Percentiles rank a stretch among this genome's conserved stretches.
These are phyloP conservation scores for Macropis europaea DNA, from an alignment of 2,888 invertebrate species.

Conservation along the genomic window DNA sequence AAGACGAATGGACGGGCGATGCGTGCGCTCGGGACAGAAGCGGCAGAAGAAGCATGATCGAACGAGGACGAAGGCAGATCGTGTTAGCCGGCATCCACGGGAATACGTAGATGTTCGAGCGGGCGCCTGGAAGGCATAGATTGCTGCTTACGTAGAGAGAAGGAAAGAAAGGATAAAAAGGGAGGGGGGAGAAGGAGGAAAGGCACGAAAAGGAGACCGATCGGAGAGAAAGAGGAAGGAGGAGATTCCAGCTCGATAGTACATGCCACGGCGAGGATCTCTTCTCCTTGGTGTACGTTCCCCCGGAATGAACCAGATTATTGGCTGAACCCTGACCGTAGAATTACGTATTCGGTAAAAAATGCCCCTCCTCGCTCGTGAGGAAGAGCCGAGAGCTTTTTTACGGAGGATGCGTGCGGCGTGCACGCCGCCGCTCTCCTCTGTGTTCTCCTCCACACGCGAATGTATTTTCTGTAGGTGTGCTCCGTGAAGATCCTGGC, in stretches of 20 bases:
- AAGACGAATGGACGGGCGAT: conserved; percentile 11
- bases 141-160: conserved; percentile 45
- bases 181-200: not conserved
- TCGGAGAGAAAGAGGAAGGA: conserved; percentile 18
- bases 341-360: conserved; percentile 76
- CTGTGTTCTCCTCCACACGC: not conserved
- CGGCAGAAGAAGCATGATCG: conserved; percentile 20
- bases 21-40: conserved; percentile 19
- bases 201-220: conserved; percentile 31
- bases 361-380: conserved; percentile 58
- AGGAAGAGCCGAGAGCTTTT: conserved; percentile 56
- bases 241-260: conserved; percentile 58
- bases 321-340: conserved; percentile 76
- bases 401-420: conserved; percentile 64
- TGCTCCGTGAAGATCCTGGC: conserved; percentile 37
- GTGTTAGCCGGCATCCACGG: conserved; percentile 37
- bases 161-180: not conserved
- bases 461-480: conserved; percentile 36
- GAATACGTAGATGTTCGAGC: conserved; percentile 48
- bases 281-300: conserved; percentile 46
- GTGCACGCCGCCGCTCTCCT: conserved; percentile 56
- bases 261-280: conserved; percentile 39
- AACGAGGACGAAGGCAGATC: conserved; percentile 15
- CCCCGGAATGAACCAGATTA: conserved; percentile 75
- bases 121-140: conserved; percentile 46